These are phyloP conservation scores for Gortyna flavago DNA, from an alignment of 2,888 invertebrate genomes.

Conservation along the genomic window DNA sequence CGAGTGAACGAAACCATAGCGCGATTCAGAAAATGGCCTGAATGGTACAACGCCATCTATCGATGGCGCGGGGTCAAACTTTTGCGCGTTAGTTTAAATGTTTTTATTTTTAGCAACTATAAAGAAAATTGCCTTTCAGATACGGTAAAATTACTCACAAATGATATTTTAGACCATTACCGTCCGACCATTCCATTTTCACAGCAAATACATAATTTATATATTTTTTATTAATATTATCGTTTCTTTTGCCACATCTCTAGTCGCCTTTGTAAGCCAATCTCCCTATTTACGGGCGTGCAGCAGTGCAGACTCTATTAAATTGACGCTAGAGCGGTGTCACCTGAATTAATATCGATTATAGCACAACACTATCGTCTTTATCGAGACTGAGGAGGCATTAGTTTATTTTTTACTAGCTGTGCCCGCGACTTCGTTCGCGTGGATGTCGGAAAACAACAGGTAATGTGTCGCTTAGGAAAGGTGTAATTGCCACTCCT, in stretches of 20 bases:
- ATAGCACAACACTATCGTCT: conserved; percentile 57
- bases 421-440: too few relatives aligned
- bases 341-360: conserved; percentile 79
- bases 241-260: conserved; percentile 66
- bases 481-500: too few relatives aligned
- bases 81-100: not conserved
- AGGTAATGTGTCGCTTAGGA: too few relatives aligned
- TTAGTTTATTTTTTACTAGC: conserved; percentile 48
- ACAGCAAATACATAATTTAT: not conserved
- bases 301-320: conserved; percentile 78
- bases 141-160: too few relatives aligned
- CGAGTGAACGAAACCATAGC: conserved; percentile 65
- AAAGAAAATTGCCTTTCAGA: not conserved
- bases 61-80: conserved; percentile 33
- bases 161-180: not conserved
- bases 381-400: conserved; percentile 26
- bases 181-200: too few relatives aligned
- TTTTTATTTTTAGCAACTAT: not conserved
- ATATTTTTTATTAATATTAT: conserved; percentile 17
- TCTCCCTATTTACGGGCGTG: conserved; percentile 79
- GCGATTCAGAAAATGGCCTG: conserved; percentile 62
- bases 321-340: conserved; percentile 70
- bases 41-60: conserved; percentile 74
- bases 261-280: conserved; percentile 73
- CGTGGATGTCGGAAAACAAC: too few relatives aligned